These are phyloP conservation scores for Sapajus apella DNA, from an alignment of 2,113 vertebrate species.

Conservation along the genomic window DNA sequence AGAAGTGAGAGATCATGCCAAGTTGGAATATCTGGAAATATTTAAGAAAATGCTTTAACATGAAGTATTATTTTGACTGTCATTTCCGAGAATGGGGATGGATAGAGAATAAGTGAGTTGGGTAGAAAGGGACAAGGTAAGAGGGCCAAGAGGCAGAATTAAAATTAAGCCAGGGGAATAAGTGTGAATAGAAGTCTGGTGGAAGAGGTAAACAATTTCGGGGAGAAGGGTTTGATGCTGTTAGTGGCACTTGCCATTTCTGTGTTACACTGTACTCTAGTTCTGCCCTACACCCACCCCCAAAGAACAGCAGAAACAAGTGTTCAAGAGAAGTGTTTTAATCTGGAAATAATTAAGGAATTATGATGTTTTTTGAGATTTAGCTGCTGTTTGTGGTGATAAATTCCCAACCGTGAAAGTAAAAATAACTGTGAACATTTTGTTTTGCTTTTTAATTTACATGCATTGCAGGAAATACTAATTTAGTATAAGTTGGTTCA, in stretches of 20 bases:
- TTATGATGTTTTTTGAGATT: not conserved
- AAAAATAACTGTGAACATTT: slow-evolving; percentile 14
- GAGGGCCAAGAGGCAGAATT: not conserved
- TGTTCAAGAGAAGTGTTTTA: not conserved
- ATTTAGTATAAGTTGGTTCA: not conserved
- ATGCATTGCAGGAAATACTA: not conserved
- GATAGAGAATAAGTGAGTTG: not conserved
- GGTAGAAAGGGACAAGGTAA: not conserved
- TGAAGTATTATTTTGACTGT: not conserved
- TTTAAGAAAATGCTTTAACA: slow-evolving; percentile 8
- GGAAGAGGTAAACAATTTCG: not conserved
- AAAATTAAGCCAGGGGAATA: not conserved
- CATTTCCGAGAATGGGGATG: not conserved
- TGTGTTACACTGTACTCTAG: not conserved
- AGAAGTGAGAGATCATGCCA: not conserved
- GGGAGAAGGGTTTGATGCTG: not conserved
- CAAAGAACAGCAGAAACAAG: not conserved
- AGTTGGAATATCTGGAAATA: not conserved
- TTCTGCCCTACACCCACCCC: not conserved
- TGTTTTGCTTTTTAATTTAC: not conserved
- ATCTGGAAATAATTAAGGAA: slow-evolving; percentile 17
- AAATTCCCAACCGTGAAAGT: not conserved
- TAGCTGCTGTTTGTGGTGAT: not conserved
- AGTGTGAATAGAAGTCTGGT: not conserved
- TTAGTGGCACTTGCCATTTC: not conserved